A percentile compares a stretch with the other conserved stretches of the same genome.
phyloP scores from a whole-genome alignment of 2,113 vertebrate species.

The Periophthalmus modestus region DNA sequence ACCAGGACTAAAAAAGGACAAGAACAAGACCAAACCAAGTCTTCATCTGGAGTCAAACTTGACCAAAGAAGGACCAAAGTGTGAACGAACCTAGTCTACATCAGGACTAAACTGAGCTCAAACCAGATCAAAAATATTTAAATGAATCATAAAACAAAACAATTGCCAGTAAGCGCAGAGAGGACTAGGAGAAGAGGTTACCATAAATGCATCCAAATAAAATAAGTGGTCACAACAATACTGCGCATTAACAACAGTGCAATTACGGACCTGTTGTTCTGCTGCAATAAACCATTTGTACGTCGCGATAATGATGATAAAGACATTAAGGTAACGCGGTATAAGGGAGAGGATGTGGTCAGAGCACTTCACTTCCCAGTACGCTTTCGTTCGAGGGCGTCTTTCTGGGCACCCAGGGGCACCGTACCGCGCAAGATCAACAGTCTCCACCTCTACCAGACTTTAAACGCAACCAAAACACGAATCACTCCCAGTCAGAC shows the following conservation, averaged over 20 bases:
- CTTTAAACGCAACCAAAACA: not conserved
- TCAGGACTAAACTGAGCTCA: no score
- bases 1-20: no score
- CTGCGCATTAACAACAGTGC: not conserved
- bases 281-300: not conserved
- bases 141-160: no score
- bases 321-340: conserved; percentile 18
- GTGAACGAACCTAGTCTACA: no score
- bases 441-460: conserved; percentile 22
- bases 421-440: not conserved
- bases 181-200: not conserved
- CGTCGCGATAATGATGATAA: conserved; percentile 20
- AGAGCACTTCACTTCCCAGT: not conserved
- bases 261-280: conserved; percentile 30
- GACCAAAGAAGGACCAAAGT: no score
- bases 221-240: not conserved
- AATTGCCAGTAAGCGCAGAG: no score
- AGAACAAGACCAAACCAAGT: no score
- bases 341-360: not conserved
- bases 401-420: not conserved
- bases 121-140: no score
- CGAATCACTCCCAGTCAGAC: conserved; percentile 2
- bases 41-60: no score
- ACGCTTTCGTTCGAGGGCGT: not conserved
- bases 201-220: not conserved